Conservation (phyloP, 1,140 invertebrate species). For the Caenorhabditis briggsae region DNA sequence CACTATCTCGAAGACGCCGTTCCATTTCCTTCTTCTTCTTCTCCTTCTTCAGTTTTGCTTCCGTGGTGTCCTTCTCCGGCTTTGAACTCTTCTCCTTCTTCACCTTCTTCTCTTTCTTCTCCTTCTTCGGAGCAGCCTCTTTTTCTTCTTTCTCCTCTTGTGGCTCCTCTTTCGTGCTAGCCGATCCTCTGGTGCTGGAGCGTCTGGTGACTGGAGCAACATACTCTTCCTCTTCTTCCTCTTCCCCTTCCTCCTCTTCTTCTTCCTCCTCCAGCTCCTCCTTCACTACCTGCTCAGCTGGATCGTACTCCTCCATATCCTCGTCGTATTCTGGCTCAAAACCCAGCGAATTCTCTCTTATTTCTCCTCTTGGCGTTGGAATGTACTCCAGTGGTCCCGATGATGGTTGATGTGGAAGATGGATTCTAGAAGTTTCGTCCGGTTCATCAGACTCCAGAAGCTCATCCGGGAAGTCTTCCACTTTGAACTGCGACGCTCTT, state of each 20-base stretch:
- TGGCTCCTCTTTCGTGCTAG: background rate
- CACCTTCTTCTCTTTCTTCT: conserved; percentile 11
- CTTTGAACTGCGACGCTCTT: background rate
- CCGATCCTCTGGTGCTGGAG: conserved; percentile 3
- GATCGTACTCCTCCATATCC: background rate
- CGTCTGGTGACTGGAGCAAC: conserved; percentile 14
- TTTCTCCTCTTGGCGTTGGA: background rate
- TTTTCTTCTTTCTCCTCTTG: background rate
- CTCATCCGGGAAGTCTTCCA: conserved; percentile 36
- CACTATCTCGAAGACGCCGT: background rate
- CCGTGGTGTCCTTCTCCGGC: background rate
- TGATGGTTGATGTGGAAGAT: conserved; percentile 42
- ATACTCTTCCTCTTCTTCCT: conserved; percentile 46
- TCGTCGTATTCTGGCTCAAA: conserved; percentile 43
- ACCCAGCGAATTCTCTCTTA: background rate
- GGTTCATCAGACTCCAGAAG: background rate
- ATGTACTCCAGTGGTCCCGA: conserved; percentile 16
- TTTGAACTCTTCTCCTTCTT: conserved; percentile 27
- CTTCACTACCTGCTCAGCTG: background rate
- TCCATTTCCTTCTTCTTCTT: conserved; percentile 53
- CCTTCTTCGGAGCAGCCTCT: conserved; percentile 29
- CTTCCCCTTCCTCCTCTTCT: conserved; percentile 35
- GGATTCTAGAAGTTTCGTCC: background rate
- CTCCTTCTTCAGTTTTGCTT: conserved; percentile 1
- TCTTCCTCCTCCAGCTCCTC: conserved; percentile 23